Percentiles rank a stretch among this genome's conserved stretches.
These are phyloP conservation scores for Xenentodon cancila DNA, from an alignment of 2,797 vertebrate species.

Conservation along the genomic window DNA sequence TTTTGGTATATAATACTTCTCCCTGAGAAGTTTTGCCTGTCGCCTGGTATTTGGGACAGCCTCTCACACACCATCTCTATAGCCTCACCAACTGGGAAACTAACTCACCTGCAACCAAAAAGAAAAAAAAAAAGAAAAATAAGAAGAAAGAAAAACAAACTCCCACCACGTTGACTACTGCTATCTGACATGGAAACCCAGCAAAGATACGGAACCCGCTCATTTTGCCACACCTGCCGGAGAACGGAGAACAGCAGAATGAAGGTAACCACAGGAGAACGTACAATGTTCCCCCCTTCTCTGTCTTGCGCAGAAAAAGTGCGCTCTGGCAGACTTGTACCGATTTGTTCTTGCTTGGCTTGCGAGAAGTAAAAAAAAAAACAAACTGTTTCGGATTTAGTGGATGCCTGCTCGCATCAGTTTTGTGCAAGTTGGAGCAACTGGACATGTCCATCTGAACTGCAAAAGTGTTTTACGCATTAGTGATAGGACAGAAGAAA, in stretches of 20 bases:
- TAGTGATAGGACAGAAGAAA: neutral
- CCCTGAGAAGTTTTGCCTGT: conserved; percentile 89
- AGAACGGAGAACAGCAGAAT: conserved; percentile 83
- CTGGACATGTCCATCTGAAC: conserved; percentile 22
- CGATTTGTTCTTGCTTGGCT: conserved; percentile 5
- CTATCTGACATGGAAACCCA: conserved; percentile 82
- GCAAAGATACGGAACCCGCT: conserved; percentile 76
- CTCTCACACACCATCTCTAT: conserved; percentile 81
- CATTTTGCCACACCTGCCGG: conserved; percentile 84
- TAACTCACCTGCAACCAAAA: conserved; percentile 83
- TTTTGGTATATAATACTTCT: conserved; percentile 87
- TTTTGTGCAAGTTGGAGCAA: conserved; percentile 29
- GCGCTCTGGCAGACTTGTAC: conserved; percentile 4
- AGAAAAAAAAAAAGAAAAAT: neutral
- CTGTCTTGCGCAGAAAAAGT: conserved; percentile 25
- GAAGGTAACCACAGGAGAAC: conserved; percentile 82
- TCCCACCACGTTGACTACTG: conserved; percentile 61
- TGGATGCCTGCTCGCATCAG: conserved; percentile 34
- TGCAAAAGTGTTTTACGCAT: neutral
- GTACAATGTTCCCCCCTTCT: conserved; percentile 11
- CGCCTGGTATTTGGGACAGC: conserved; percentile 92
- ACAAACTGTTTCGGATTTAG: conserved; percentile 22
- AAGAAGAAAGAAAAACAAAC: conserved; percentile 16
- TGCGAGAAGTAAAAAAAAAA: conserved; percentile 1
- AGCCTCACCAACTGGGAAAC: conserved; percentile 80